These are phyloP conservation scores for Falco punctatus DNA, from an alignment of 2,113 vertebrate genomes.

Conservation along the genomic window DNA sequence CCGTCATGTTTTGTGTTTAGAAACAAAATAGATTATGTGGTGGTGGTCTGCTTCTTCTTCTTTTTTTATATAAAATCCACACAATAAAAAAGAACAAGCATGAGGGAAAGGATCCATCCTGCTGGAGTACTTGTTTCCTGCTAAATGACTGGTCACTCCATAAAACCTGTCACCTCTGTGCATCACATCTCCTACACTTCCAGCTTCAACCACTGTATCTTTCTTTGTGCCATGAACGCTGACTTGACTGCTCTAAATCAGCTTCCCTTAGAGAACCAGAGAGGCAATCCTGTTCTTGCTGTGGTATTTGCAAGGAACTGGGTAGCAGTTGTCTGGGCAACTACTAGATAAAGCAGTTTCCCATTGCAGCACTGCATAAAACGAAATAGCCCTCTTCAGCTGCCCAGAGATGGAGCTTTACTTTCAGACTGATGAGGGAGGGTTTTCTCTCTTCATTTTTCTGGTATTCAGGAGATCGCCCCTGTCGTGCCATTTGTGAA, in stretches of 20 bases:
- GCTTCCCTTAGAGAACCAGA: not conserved
- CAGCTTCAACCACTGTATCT: not conserved
- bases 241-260: slow-evolving; percentile 22
- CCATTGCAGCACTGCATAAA: slow-evolving; percentile 17
- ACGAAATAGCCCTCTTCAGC: slow-evolving; percentile 8
- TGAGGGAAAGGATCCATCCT: not conserved
- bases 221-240: slow-evolving; percentile 48
- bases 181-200: not conserved
- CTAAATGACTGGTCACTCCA: not conserved
- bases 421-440: not conserved
- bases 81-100: not conserved
- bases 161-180: not conserved
- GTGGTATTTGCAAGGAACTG: not conserved
- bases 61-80: not conserved
- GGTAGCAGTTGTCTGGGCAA: slow-evolving; percentile 49
- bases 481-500: slow-evolving; percentile 31
- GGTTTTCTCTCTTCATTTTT: not conserved
- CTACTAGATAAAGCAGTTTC: slow-evolving; percentile 45
- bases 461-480: slow-evolving; percentile 15
- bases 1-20: slow-evolving; percentile 35
- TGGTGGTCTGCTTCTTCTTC: slow-evolving; percentile 3
- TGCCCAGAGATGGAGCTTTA: not conserved
- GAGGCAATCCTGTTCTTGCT: not conserved
- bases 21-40: slow-evolving; percentile 32
- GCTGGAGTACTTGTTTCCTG: not conserved